Percentiles rank a stretch among this genome's conserved stretches.
These are phyloP conservation scores for Idaea aversata DNA, from an alignment of 2,888 invertebrate genomes.

Conservation along the genomic window DNA sequence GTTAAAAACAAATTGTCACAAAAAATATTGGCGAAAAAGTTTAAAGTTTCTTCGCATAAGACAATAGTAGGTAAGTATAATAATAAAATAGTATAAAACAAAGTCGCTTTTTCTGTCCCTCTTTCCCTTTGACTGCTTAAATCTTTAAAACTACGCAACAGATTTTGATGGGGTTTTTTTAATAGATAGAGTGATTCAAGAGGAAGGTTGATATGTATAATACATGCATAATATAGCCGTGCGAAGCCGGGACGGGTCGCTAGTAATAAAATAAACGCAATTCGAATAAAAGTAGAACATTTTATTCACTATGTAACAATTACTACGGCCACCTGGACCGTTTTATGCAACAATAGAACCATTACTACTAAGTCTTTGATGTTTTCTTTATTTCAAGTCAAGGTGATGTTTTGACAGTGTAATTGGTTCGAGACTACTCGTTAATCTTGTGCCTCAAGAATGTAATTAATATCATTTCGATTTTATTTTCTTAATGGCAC, in stretches of 20 bases:
- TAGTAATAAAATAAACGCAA: not conserved
- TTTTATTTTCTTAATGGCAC: conserved; percentile 24
- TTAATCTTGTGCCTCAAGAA: conserved; percentile 50
- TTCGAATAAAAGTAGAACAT: not conserved
- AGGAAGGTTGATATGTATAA: no score
- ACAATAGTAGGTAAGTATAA: no score
- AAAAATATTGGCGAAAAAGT: not conserved
- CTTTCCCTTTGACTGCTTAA: no score
- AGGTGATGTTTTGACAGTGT: conserved; percentile 73
- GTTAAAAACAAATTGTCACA: not conserved
- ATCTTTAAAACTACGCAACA: no score
- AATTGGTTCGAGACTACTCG: conserved; percentile 58
- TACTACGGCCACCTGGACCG: conserved; percentile 58
- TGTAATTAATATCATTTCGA: conserved; percentile 47
- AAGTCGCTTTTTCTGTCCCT: no score
- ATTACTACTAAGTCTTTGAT: conserved; percentile 54
- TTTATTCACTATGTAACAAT: conserved; percentile 60
- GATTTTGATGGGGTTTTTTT: no score
- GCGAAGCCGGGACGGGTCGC: no score
- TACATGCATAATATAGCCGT: no score
- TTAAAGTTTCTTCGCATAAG: not conserved
- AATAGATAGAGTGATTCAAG: no score
- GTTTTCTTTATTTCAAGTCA: conserved; percentile 65
- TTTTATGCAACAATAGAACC: conserved; percentile 63
- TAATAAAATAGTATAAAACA: no score